These are phyloP conservation scores for Microplitis mediator DNA, from an alignment of 1,140 invertebrate species.

Conservation along the genomic window DNA sequence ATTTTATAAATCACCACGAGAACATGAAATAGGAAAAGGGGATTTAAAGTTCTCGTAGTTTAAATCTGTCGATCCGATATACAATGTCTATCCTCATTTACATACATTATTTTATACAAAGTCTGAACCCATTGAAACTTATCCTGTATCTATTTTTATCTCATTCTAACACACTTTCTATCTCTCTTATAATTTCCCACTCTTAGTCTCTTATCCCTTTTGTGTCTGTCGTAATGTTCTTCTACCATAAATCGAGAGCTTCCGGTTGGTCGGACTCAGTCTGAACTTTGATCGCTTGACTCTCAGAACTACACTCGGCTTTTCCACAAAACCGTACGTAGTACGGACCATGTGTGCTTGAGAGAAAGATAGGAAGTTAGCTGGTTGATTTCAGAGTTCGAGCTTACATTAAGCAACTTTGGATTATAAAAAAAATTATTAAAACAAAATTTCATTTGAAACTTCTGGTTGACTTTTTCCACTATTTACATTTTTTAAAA, in stretches of 20 bases:
- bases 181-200: not conserved
- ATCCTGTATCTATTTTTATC: not conserved
- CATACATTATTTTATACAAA: constrained; percentile 11
- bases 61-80: not conserved
- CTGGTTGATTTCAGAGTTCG: not conserved
- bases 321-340: not conserved
- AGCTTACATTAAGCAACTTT: not conserved
- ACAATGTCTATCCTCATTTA: constrained; percentile 5
- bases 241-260: constrained; percentile 24
- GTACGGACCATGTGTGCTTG: not conserved
- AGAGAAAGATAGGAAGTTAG: not conserved
- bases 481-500: too few relatives aligned
- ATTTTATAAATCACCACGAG: not conserved
- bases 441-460: too few relatives aligned
- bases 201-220: not conserved
- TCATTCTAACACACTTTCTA: too few relatives aligned
- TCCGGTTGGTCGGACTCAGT: constrained; percentile 20
- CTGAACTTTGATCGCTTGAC: constrained; percentile 27
- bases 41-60: constrained; percentile 6
- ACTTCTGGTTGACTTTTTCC: too few relatives aligned
- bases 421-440: too few relatives aligned
- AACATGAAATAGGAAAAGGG: not conserved
- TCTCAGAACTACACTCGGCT: not conserved
- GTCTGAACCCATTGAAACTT: not conserved
- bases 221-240: constrained; percentile 16